Evolutionary conservation across 2,888 invertebrate species (phyloP).

Genomic region (Eilema sororculum): DNA sequence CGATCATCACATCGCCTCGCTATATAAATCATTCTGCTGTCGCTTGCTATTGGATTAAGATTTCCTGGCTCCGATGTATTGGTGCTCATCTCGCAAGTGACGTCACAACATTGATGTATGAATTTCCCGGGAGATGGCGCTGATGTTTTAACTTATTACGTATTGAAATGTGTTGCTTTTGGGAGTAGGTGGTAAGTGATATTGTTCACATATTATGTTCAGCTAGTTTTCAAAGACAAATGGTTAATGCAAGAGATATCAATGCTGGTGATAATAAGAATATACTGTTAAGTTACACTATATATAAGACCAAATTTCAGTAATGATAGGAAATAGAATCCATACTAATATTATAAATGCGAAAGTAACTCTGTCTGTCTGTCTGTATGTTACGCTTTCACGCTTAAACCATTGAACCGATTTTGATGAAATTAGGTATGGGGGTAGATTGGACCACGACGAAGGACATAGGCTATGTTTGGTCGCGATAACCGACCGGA

Average conservation of each 20-base stretch:
- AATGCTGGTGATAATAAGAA: too few species aligned
- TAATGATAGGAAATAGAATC: neutral
- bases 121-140: constrained; percentile 71
- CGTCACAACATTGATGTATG: constrained; percentile 64
- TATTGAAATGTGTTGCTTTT: constrained; percentile 39
- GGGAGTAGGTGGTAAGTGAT: constrained; percentile 19
- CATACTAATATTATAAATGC: too few species aligned
- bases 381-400: too few species aligned
- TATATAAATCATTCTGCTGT: constrained; percentile 83
- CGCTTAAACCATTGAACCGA: too few species aligned
- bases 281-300: too few species aligned
- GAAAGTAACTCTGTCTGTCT: too few species aligned
- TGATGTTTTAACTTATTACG: constrained; percentile 32
- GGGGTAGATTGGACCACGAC: too few species aligned
- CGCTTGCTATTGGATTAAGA: constrained; percentile 84
- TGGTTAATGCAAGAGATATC: neutral
- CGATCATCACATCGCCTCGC: constrained; percentile 65
- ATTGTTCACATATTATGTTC: neutral
- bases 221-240: neutral
- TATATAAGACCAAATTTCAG: neutral
- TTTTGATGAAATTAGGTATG: too few species aligned
- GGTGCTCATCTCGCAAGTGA: constrained; percentile 72
- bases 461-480: too few species aligned
- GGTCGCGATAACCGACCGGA: too few species aligned
- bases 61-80: constrained; percentile 68